phyloP scores from a whole-genome alignment of 2,888 invertebrate species.

The Arctia plantaginis region DNA sequence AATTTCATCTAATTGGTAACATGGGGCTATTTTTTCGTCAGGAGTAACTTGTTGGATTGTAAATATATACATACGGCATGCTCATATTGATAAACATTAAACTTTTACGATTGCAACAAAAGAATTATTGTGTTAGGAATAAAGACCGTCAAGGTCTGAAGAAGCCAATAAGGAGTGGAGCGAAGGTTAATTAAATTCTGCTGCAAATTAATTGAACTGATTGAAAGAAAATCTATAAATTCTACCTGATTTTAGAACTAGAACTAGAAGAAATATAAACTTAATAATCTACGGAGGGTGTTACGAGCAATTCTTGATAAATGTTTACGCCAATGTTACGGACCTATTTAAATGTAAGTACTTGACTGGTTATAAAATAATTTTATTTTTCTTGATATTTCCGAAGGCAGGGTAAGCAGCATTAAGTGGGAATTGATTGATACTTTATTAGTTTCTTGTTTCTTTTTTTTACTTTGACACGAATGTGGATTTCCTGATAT shows the following conservation, averaged over 20 bases:
- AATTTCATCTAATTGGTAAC: not conserved
- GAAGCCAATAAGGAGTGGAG: slow-evolving; percentile 42
- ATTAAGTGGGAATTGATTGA: not conserved
- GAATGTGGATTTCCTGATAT: not conserved
- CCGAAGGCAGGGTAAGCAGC: not conserved
- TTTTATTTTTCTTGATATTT: not conserved
- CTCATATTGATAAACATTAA: slow-evolving; percentile 17
- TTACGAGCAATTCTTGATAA: slow-evolving; percentile 12
- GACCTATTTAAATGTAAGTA: not conserved
- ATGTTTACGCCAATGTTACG: slow-evolving; percentile 16
- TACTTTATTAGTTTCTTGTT: not conserved
- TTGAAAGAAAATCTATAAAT: slow-evolving; percentile 17
- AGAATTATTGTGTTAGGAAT: slow-evolving; percentile 33
- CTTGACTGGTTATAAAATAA: slow-evolving; percentile 15
- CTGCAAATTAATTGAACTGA: slow-evolving; percentile 40
- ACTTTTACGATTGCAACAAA: slow-evolving; percentile 31
- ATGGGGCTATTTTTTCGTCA: not conserved
- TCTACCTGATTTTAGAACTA: slow-evolving; percentile 20
- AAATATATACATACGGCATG: not conserved
- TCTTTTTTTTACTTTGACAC: not conserved
- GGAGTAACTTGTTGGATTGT: not conserved
- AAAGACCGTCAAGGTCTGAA: slow-evolving; percentile 39
- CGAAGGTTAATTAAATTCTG: slow-evolving; percentile 46
- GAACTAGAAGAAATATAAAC: slow-evolving; percentile 7
- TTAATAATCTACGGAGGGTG: not conserved